phyloP scores from a whole-genome alignment of 2,888 invertebrate species.

The Colostygia pectinataria region DNA sequence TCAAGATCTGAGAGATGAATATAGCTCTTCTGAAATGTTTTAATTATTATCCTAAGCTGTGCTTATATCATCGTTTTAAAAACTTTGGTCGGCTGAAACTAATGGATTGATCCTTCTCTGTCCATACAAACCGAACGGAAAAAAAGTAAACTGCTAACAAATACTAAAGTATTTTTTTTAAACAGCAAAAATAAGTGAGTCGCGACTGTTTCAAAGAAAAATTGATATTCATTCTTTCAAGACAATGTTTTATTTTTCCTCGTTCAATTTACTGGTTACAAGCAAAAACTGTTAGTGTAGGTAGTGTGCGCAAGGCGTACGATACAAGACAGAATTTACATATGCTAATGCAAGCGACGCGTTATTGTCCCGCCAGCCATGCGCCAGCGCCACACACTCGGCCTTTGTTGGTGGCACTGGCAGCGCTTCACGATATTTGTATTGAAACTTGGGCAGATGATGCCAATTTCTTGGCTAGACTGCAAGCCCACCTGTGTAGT shows the following conservation, averaged over 20 bases:
- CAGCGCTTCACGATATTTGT: slow-evolving; percentile 35
- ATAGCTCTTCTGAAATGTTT: slow-evolving; percentile 34
- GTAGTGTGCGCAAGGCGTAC: slow-evolving; percentile 52
- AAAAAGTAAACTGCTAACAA: background rate
- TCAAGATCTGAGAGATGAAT: slow-evolving; percentile 48
- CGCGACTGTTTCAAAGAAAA: slow-evolving; percentile 27
- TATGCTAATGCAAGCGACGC: slow-evolving; percentile 64
- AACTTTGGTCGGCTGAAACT: too few species aligned
- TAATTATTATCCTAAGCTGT: slow-evolving; percentile 24
- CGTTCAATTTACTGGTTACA: slow-evolving; percentile 47
- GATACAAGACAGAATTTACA: slow-evolving; percentile 62
- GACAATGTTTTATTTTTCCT: slow-evolving; percentile 40
- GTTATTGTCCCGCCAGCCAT: slow-evolving; percentile 36
- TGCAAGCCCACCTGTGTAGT: slow-evolving; percentile 31
- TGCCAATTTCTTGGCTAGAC: slow-evolving; percentile 35
- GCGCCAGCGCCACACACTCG: slow-evolving; percentile 47
- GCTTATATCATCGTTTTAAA: background rate
- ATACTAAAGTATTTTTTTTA: background rate
- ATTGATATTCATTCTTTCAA: slow-evolving; percentile 29
- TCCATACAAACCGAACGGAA: background rate
- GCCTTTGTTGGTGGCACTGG: slow-evolving; percentile 52
- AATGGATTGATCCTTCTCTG: background rate
- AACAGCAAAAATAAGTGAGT: slow-evolving; percentile 17
- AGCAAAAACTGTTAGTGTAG: slow-evolving; percentile 66
- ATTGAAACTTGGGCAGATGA: slow-evolving; percentile 34